Evolutionary conservation across 1,140 invertebrate species (phyloP), one percentile per base, ranked within the genome.

Genomic region (Andrena cerasifolii): DNA sequence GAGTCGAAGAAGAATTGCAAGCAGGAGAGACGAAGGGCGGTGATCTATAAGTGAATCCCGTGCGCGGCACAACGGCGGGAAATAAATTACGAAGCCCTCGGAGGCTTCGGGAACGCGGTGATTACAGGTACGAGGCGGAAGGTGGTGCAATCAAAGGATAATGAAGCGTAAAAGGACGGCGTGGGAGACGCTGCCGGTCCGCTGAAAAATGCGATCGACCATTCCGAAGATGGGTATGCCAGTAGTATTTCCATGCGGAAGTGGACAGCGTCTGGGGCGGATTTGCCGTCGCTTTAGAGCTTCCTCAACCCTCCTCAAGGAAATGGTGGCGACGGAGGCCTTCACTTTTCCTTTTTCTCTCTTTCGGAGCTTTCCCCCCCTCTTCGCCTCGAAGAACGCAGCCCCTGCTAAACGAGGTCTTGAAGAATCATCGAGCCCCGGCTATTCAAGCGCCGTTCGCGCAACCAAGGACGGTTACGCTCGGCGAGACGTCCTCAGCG

Each of bases 381-480:
- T 45, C n/a, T 58, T 14, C 62, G 1, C 14, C 18, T 68, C 65
- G 33, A 36, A 51, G 40, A 61, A 81, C 54, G 49, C 61, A 54
- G 45, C 36, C 61, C 58, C 36, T 54, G 40, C 56, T 31, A 63
- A 82, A 68, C 59, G 49, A 68, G 62, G n/a, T 45, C 28, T 47
- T 49, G 43, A 14, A 40, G 47, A 53, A 14, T 62, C 47, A n/a
- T 75, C 24, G 47, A 58, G 45, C 21, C 10, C 10, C 28, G n/a
- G 40, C 74, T 43, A 78, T 82, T 83, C 68, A 65, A 71, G 67
- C 70, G 61, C 51, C 33, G 51, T 51, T n/a, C 74, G 66, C 31
- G 53, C 31, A 43, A 77, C 45, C 43, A 28, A 65, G 79, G 65
- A 65, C 58, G 61, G 36, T 40, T 53, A 54, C 58, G 26, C 49